Conservation (phyloP, 2,888 invertebrate species). For the Netelia inedita region DNA sequence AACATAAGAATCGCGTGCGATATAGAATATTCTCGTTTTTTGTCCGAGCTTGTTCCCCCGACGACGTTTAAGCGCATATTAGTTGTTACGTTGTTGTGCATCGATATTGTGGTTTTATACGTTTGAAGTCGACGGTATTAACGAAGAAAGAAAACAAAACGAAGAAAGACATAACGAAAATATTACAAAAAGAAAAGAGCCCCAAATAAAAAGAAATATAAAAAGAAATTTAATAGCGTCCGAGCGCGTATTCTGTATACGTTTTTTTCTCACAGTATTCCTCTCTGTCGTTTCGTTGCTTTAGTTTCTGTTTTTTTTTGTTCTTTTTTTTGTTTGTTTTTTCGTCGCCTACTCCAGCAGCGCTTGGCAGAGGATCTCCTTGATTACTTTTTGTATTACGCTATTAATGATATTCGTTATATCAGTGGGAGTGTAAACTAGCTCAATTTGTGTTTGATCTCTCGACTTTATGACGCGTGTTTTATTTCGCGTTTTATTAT, state of each 20-base stretch:
- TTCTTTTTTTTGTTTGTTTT: conserved; percentile 32
- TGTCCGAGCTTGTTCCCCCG: conserved; percentile 46
- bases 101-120: conserved; percentile 61
- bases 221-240: conserved; percentile 22
- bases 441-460: conserved; percentile 22
- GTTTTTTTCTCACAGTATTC: conserved; percentile 61
- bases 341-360: conserved; percentile 10
- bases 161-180: neutral
- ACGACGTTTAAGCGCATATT: conserved; percentile 47
- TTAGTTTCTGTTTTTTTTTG: conserved; percentile 24
- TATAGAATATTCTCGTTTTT: conserved; percentile 25
- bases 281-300: conserved; percentile 27
- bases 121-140: conserved; percentile 40
- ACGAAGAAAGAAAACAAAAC: neutral
- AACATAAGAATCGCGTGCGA: neutral
- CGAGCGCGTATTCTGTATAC: conserved; percentile 33
- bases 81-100: conserved; percentile 61
- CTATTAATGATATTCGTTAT: conserved; percentile 6
- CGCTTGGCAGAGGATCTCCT: conserved; percentile 26
- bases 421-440: neutral
- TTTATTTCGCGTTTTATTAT: conserved; percentile 10
- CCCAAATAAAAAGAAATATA: conserved; percentile 19
- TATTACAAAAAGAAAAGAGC: no score
- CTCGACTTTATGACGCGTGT: conserved; percentile 30
- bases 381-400: conserved; percentile 32